A percentile compares a stretch with the other conserved stretches of the same genome.
Evolutionary conservation across 2,888 invertebrate genomes (phyloP).

Genomic region (Diabrotica balteata): DNA sequence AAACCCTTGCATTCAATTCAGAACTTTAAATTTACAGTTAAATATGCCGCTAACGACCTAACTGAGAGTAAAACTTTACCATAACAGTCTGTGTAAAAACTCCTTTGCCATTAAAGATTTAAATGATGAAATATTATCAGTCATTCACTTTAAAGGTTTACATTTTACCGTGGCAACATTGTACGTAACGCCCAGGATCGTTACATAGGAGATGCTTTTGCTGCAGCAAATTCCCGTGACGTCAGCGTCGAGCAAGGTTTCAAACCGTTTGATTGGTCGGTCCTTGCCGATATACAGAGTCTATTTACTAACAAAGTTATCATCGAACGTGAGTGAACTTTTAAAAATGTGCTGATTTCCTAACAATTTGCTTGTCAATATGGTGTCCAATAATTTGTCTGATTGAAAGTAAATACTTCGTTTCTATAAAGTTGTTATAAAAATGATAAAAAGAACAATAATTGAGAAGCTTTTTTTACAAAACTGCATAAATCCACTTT

Average conservation of each 20-base stretch:
- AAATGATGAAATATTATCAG: no score
- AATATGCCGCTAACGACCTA: no score
- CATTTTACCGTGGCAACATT: conserved; percentile 37
- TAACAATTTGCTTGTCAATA: background rate
- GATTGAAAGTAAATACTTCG: no score
- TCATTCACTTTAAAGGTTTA: background rate
- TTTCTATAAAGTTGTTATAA: no score
- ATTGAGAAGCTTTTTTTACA: no score
- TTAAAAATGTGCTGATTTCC: conserved; percentile 11
- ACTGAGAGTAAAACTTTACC: no score
- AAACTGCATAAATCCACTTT: no score
- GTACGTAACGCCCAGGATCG: conserved; percentile 49
- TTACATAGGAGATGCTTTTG: conserved; percentile 48
- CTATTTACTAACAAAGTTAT: conserved; percentile 31
- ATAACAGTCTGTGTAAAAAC: no score
- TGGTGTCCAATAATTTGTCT: background rate
- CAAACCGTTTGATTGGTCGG: conserved; percentile 21
- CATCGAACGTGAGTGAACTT: conserved; percentile 22
- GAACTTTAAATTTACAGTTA: no score
- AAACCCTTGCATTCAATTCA: no score
- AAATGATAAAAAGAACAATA: no score
- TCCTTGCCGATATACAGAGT: background rate
- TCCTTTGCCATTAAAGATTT: no score
- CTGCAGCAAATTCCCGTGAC: conserved; percentile 57
- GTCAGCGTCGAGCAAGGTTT: conserved; percentile 44